A percentile compares a stretch with the other conserved stretches of the same genome.
Evolutionary conservation across 2,113 vertebrate species (phyloP).

Genomic region (Tautogolabrus adspersus): DNA sequence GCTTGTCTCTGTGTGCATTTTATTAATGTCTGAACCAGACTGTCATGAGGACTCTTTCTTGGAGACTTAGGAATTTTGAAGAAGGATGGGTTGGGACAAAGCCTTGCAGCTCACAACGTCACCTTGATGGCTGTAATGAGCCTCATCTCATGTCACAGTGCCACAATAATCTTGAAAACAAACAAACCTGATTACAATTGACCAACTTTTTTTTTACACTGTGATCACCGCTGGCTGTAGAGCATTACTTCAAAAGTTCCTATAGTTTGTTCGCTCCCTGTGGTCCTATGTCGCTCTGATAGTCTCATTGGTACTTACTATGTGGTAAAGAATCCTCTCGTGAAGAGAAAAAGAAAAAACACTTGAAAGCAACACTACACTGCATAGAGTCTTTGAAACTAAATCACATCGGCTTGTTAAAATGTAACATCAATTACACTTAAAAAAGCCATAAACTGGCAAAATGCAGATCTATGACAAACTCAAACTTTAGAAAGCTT

Average conservation of each 20-base stretch:
- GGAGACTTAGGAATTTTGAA: conserved; percentile 21
- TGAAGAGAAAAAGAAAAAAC: not conserved
- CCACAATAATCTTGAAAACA: conserved; percentile 22
- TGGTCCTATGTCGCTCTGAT: conserved; percentile 16
- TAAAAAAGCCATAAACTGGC: not conserved
- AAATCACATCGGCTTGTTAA: not conserved
- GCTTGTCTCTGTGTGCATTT: conserved; percentile 14
- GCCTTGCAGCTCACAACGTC: conserved; percentile 28
- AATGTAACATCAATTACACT: not conserved
- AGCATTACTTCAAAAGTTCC: conserved; percentile 26
- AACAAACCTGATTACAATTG: no score
- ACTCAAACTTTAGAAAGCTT: not conserved
- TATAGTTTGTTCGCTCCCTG: conserved; percentile 17
- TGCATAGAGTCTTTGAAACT: not conserved
- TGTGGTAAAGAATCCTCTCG: conserved; percentile 6
- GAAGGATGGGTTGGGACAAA: conserved; percentile 9
- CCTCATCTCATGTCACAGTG: conserved; percentile 46
- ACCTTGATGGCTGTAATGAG: conserved; percentile 48
- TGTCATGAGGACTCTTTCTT: conserved; percentile 13
- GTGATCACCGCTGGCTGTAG: conserved; percentile 11
- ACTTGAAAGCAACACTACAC: conserved; percentile 26
- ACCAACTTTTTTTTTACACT: conserved; percentile 6
- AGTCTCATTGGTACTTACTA: not conserved
- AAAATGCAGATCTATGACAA: not conserved
- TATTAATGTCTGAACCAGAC: conserved; percentile 2